Evolutionary conservation across 2,888 invertebrate genomes (phyloP), one percentile per base, ranked within the genome.

Genomic region (Tinea pellionella): DNA sequence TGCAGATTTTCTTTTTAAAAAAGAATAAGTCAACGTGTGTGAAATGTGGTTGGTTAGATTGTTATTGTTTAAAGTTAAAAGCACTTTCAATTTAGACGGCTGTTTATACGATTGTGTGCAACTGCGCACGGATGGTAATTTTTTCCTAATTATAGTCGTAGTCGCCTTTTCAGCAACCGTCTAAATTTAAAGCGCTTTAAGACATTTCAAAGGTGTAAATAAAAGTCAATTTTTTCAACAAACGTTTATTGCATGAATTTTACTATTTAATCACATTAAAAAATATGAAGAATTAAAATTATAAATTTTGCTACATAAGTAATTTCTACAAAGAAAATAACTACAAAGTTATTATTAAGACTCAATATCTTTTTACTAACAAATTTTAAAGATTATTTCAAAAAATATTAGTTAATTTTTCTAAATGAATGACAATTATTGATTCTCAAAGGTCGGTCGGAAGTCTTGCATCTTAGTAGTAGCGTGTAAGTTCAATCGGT

Each of bases 401-500:
- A 37, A 37, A 37, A 6, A 9, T 12, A 12, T 37, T 37, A 37
- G 9, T 37, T 37, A 37, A 6, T 6, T 37, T 37, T 37, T 37
- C 37, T 37, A 37, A 37, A 12, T 37, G 37, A 37, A 12, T 37
- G 37, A 37, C 9, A 9, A 37, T 30, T 37, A 9, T 37, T 37
- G 24, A 24, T 37, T 37, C n/a, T 37, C 37, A 37, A 9, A n/a
- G 9, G n/a, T n/a, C 37, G 37, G 37, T 37, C 37, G n/a, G 37
- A 37, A n/a, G 9, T 37, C 37, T 37, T 37, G 37, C 37, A n/a
- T 37, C 37, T 69, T 70, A 75, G 64, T 65, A 73, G 66, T 70
- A 73, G 68, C 68, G 71, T 62, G 65, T 70, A 43, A 68, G 63
- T 62, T 70, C 72, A 62, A 65, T 63, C 18, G 72, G 68, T 3